These are phyloP conservation scores for Microplitis mediator DNA, from an alignment of 1,140 invertebrate genomes.

Conservation along the genomic window DNA sequence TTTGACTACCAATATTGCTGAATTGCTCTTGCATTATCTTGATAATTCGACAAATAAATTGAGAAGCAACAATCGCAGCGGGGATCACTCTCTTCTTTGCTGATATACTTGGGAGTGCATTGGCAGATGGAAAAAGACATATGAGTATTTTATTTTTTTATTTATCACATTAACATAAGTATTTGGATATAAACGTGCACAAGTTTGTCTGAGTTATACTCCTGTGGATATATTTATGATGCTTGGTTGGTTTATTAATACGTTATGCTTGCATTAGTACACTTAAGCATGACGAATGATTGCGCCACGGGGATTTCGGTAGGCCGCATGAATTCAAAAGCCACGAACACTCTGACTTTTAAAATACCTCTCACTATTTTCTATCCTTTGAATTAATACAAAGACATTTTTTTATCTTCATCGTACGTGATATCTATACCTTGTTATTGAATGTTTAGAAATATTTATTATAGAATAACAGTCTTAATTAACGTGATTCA, in stretches of 20 bases:
- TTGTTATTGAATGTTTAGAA: no score
- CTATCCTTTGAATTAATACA: not conserved
- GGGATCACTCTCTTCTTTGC: not conserved
- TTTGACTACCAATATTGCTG: not conserved
- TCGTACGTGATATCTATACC: not conserved
- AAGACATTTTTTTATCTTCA: not conserved
- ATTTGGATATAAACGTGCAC: slow-evolving; percentile 46
- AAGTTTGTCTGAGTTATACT: slow-evolving; percentile 26
- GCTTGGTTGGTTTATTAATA: slow-evolving; percentile 54
- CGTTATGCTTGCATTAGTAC: slow-evolving; percentile 60
- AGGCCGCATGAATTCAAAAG: slow-evolving; percentile 36
- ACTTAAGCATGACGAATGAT: slow-evolving; percentile 61
- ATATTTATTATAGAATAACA: no score
- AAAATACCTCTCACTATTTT: not conserved
- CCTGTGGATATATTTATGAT: slow-evolving; percentile 31
- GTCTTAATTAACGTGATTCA: no score
- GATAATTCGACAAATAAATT: slow-evolving; percentile 9
- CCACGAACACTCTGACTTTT: not conserved
- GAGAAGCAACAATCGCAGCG: slow-evolving; percentile 3
- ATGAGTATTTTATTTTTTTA: slow-evolving; percentile 42
- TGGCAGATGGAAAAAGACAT: slow-evolving; percentile 54
- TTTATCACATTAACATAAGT: slow-evolving; percentile 57
- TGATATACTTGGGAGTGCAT: slow-evolving; percentile 3
- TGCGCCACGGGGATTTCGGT: slow-evolving; percentile 47
- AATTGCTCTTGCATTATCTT: slow-evolving; percentile 13